Evolutionary conservation across 2,797 vertebrate genomes (phyloP), one percentile per base, ranked within the genome.

Genomic region (Typhlichthys subterraneus): DNA sequence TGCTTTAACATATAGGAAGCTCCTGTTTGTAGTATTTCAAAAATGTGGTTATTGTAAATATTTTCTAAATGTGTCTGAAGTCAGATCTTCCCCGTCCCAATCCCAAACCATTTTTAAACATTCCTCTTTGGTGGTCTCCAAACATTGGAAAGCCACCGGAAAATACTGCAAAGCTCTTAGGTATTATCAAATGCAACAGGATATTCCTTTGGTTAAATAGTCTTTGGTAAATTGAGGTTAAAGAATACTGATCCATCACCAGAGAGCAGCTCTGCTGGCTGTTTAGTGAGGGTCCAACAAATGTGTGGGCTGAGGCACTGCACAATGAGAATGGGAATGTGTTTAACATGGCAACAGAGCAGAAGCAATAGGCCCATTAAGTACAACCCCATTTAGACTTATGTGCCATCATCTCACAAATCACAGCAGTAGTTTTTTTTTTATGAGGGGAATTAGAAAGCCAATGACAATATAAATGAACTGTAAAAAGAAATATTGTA

Each of bases 351-450:
- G 19, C 71, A 73, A 12, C 59, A 57, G 83, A 84, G 19, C 87
- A 85, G 77, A 85, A 86, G 74, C 61, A 85, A 78, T 51, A 15
- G 14, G 53, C 57, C 66, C 75, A 90, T 90, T 87, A 75, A 88
- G 75, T 19, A 64, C 53, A 53, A 53, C 51, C 64, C 70, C 61
- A 51, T 86, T 84, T 81, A 75, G 69, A 84, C 76, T 82, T 61
- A 67, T 64, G 1, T 67, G 77, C 68, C 74, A 74, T 59, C 45
- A 23, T 19, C 77, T 80, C 79, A 76, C 77, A 80, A 80, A 75
- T 77, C 11, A 13, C 66, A 47, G 65, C 58, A 69, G 45, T 76
- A 42, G 38, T 53, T 54, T 74, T 77, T 66, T 17, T 17, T 73
- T 76, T 47, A 76, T 85, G 65, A 75, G 65, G 62, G 65, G 85